phyloP scores from a whole-genome alignment of 2,797 vertebrate genomes.

The Oreochromis grahami region DNA sequence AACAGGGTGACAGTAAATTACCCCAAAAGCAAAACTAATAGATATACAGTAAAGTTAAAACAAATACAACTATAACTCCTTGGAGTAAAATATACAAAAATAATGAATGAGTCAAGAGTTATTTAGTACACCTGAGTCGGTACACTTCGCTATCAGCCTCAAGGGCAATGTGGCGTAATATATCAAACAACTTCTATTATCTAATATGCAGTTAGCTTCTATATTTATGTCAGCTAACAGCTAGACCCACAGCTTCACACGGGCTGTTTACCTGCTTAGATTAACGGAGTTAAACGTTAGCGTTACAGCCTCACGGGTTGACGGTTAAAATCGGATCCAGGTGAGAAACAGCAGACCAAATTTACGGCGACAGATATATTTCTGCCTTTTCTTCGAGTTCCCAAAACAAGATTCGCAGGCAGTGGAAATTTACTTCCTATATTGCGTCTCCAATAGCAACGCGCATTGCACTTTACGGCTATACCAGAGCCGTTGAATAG shows the following conservation, averaged over 20 bases:
- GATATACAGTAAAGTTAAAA: neutral
- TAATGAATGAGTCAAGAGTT: neutral
- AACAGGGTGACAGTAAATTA: rapidly evolving
- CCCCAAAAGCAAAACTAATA: neutral
- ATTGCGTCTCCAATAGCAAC: constrained; percentile 69
- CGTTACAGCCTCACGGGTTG: neutral
- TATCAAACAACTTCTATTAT: neutral
- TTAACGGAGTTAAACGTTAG: neutral
- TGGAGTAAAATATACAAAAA: neutral
- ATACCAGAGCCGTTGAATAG: neutral
- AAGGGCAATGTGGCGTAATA: neutral
- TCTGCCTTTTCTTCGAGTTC: neutral
- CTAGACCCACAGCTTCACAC: neutral
- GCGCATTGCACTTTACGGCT: constrained; percentile 69
- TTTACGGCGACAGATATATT: neutral
- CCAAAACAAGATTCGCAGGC: constrained; percentile 41
- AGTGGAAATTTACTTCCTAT: constrained; percentile 70
- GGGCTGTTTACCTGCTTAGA: constrained; percentile 32
- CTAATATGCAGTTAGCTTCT: neutral
- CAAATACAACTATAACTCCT: neutral
- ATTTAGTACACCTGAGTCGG: neutral
- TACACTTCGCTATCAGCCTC: neutral
- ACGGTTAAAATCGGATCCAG: neutral
- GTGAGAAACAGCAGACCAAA: neutral
- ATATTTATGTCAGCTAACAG: constrained; percentile 5